Evolutionary conservation across 2,797 vertebrate species (phyloP).

Genomic region (Selene dorsalis): DNA sequence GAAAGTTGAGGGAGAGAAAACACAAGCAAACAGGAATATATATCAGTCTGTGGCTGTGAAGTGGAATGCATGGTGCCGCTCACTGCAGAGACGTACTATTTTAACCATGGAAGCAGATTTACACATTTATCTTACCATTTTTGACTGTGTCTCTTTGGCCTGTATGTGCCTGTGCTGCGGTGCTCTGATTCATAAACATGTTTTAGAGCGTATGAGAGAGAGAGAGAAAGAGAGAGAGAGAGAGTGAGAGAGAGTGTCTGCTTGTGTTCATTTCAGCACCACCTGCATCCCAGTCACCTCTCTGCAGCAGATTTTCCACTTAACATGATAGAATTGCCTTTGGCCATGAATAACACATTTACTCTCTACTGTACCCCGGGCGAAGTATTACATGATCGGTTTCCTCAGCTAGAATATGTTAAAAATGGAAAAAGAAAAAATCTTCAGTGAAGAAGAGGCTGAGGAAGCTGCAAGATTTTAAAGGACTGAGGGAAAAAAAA

Average conservation of each 20-base stretch:
- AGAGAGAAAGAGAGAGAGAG: too few relatives aligned
- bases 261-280: conserved; percentile 59
- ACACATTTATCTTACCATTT: conserved; percentile 52
- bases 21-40: conserved; percentile 40
- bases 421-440: conserved; percentile 41
- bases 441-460: conserved; percentile 39
- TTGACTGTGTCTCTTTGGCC: conserved; percentile 40
- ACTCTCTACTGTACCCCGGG: conserved; percentile 71
- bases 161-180: conserved; percentile 31
- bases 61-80: conserved; percentile 33
- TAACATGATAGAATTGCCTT: conserved; percentile 77
- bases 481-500: conserved; percentile 20
- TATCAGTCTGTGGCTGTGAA: conserved; percentile 34
- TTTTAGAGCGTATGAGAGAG: background rate
- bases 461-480: conserved; percentile 47
- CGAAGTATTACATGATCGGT: conserved; percentile 69
- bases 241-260: conserved; percentile 5
- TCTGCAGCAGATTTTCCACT: conserved; percentile 73
- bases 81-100: conserved; percentile 51
- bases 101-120: conserved; percentile 56
- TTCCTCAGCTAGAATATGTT: conserved; percentile 60
- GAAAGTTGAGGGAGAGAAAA: conserved; percentile 55
- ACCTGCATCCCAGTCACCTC: conserved; percentile 72
- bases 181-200: conserved; percentile 48
- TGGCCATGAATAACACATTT: conserved; percentile 76